Base-by-base conservation (phyloP, 2,888 invertebrate species). In the Lepidocyrtinus sp. region DNA sequence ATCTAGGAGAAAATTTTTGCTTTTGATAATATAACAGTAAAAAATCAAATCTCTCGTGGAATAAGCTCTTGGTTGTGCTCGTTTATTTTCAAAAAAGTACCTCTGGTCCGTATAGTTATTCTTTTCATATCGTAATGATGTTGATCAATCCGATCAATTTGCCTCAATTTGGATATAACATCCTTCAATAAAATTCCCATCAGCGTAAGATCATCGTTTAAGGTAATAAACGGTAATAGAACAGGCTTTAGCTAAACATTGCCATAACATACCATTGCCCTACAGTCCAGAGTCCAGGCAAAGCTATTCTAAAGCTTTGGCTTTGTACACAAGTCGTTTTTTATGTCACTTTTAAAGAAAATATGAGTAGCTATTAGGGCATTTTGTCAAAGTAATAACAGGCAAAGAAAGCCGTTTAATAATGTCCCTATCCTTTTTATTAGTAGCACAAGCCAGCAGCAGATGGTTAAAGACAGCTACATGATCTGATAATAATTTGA, bases 151-250 rank as follows among this genome's bases (percentile, higher is more conserved):
- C 46, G 59, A 71, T 72, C 77, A 77, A 77, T 77, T 77, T 77
- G n/a, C 63, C 70, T 61, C 77, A 72, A 77, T 77, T 77, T 71
- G 61, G 70, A 59, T 65, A 36, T 77, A 77, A 77, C 71, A 77
- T 61, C 15, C 59, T 15, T 27, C 77, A 77, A 77, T 72, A 77
- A 77, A 77, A 67, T 59, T 15, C 22, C 69, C 64, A 64, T 70
- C 69, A 45, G 25, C 0, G 36, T 36, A 22, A 74, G 75, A 59
- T 36, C n/a, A 64, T 55, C 67, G 36, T 36, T 19, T 59, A 36
- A 19, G 68, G 59, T 27, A 61, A 36, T 55, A 71, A 36, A 65
- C n/a, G 5, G 2, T 36, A 21, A 64, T 64, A 17, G 50, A 67
- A 74, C 55, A 45, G 45, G 5, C 12, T 5, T 45, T 45, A 9